Percentiles rank a stretch among this genome's conserved stretches.
Conservation (phyloP, 2,888 invertebrate species). For the Chrysopilus asiliformis region DNA sequence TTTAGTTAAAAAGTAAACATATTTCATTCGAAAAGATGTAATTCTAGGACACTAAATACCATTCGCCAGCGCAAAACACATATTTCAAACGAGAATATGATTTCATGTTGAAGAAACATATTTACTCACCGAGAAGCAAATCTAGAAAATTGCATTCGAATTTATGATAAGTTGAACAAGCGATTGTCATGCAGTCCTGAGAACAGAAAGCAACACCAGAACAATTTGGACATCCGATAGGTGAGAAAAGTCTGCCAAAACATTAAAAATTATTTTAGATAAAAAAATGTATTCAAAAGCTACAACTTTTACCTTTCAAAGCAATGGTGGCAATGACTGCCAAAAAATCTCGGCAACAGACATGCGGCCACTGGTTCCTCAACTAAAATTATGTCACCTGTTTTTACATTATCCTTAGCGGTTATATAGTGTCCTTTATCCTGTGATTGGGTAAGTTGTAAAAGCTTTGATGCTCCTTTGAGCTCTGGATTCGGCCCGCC, state of each 20-base stretch:
- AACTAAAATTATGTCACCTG: slow-evolving; percentile 58
- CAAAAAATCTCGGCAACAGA: slow-evolving; percentile 56
- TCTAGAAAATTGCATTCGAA: slow-evolving; percentile 64
- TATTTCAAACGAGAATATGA: no score
- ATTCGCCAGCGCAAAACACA: no score
- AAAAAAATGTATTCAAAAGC: not conserved
- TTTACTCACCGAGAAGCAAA: slow-evolving; percentile 50
- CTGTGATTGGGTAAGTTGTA: slow-evolving; percentile 43
- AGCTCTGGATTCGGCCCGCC: slow-evolving; percentile 42
- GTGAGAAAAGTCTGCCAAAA: slow-evolving; percentile 42
- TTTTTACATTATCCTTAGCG: slow-evolving; percentile 40
- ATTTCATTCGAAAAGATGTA: no score
- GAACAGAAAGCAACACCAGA: slow-evolving; percentile 67
- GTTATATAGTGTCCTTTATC: slow-evolving; percentile 56
- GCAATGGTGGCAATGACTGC: slow-evolving; percentile 70
- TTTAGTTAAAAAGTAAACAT: no score
- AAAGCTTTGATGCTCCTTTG: slow-evolving; percentile 45
- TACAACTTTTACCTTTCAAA: slow-evolving; percentile 53
- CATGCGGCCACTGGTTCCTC: slow-evolving; percentile 64
- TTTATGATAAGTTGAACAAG: slow-evolving; percentile 52
- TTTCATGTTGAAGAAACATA: no score
- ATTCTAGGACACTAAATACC: no score
- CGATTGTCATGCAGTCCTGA: slow-evolving; percentile 47
- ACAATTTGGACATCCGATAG: slow-evolving; percentile 59
- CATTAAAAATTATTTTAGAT: not conserved